Conservation (phyloP, 2,797 vertebrate genomes). For the Periparus ater region DNA sequence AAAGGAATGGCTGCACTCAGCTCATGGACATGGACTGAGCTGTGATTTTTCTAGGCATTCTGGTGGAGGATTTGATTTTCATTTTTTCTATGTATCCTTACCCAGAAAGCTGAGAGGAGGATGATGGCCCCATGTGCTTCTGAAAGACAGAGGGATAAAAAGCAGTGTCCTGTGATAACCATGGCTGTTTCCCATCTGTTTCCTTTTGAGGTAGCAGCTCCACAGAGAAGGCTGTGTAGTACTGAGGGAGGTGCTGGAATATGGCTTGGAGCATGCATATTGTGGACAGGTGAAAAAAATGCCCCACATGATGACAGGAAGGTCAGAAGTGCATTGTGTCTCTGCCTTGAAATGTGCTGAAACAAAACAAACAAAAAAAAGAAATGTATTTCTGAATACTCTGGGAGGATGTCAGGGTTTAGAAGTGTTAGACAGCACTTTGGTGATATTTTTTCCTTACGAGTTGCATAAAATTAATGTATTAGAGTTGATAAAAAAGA, state of each 20-base stretch:
- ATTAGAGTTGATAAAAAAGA: not conserved
- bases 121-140: not conserved
- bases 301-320: not conserved
- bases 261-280: not conserved
- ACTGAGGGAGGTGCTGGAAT: not conserved
- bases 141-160: not conserved
- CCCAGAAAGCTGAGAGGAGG: not conserved
- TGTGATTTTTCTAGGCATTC: not conserved
- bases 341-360: slow-evolving; percentile 14
- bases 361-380: not conserved
- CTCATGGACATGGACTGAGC: not conserved
- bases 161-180: not conserved
- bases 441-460: not conserved
- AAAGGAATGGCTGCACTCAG: not conserved
- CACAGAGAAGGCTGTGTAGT: not conserved
- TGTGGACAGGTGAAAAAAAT: slow-evolving; percentile 9
- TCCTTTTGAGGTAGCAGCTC: slow-evolving; percentile 7
- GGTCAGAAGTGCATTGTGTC: not conserved
- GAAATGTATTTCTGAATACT: not conserved
- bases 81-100: not conserved
- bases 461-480: not conserved
- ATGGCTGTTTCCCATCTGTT: slow-evolving; percentile 8
- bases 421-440: not conserved
- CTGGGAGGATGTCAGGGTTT: not conserved
- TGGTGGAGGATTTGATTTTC: not conserved